Evolutionary conservation across 2,888 invertebrate genomes (phyloP), one percentile per base, ranked within the genome.

Genomic region (Odontomyia ornata): DNA sequence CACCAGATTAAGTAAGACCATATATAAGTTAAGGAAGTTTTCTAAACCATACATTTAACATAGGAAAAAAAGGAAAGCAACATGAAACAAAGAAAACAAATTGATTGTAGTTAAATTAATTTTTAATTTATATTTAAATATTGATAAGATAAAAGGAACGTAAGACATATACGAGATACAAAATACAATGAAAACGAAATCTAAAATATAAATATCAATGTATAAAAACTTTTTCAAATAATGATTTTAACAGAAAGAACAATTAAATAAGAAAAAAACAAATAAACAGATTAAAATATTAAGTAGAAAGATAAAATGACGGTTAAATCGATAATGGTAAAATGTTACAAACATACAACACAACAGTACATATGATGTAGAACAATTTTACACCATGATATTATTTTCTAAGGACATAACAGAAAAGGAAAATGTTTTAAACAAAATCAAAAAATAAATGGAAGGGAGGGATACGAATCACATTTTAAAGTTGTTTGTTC

Each of bases 1-100:
- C 96, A 60, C 95, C 95, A 1, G 95, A 94, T 86, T 94, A 93
- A 90, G 78, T 62, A 21, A 72, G 65, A 52, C 15, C 52, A 4
- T 30, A 64, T 13, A 27, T 64, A 28, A 64, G 13, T 52, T 4
- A 4, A 52, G 52, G 13, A 13, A 52, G 5, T 15, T 52, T 52
- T 52, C 18, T 4, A 52, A 52, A 27, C 13, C 15, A 27, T 23
- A 64, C 11, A 64, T 65, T 30, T 56, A 4, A 43, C 23, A 47
- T 47, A 47, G 15, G 47, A 4, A 72, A 25, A n/a, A n/a, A 60
- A 27, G 23, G 25, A 47, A 30, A 64, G 36, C 13, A 57, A 57
- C 56, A 75, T 21, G 25, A 46, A 76, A 65, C 9, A 67, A 36
- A 56, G 28, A 23, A 21, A 60, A 76, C 30, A 36, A 75, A 52